These are phyloP conservation scores for Polyodon spathula DNA, from an alignment of 2,113 vertebrate species.

Conservation along the genomic window DNA sequence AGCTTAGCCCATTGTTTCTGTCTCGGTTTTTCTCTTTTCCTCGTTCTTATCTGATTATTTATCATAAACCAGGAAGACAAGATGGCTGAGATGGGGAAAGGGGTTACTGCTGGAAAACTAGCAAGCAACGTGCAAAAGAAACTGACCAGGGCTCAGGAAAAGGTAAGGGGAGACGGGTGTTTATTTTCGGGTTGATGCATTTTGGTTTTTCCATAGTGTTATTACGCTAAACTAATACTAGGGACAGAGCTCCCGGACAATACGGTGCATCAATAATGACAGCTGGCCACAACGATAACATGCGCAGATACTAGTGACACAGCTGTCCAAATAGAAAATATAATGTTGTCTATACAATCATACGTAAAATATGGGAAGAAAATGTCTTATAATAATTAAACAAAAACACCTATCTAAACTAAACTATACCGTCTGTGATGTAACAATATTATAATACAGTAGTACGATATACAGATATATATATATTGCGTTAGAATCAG, in stretches of 20 bases:
- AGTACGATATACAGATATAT: no score
- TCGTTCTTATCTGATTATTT: constrained; percentile 25
- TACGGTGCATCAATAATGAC: not conserved
- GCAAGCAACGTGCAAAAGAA: constrained; percentile 96
- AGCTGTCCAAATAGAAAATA: no score
- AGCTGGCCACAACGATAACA: not conserved
- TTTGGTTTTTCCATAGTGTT: not conserved
- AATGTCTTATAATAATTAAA: no score
- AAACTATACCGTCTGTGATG: no score
- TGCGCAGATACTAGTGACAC: no score
- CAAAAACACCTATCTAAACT: no score
- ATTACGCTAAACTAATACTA: not conserved
- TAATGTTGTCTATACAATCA: no score
- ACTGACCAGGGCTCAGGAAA: constrained; percentile 90
- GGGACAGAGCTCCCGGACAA: not conserved
- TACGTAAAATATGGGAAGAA: no score
- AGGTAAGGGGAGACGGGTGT: constrained; percentile 57
- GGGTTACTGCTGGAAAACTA: constrained; percentile 88
- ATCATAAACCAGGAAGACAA: constrained; percentile 44
- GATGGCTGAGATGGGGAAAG: constrained; percentile 95
- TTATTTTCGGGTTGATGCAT: not conserved
- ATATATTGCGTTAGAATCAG: not conserved
- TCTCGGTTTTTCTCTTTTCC: constrained; percentile 24
- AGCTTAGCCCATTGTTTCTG: constrained; percentile 37
- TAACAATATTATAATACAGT: no score